Evolutionary conservation across 1,140 invertebrate species (phyloP).

Genomic region (Aphidius ervi): DNA sequence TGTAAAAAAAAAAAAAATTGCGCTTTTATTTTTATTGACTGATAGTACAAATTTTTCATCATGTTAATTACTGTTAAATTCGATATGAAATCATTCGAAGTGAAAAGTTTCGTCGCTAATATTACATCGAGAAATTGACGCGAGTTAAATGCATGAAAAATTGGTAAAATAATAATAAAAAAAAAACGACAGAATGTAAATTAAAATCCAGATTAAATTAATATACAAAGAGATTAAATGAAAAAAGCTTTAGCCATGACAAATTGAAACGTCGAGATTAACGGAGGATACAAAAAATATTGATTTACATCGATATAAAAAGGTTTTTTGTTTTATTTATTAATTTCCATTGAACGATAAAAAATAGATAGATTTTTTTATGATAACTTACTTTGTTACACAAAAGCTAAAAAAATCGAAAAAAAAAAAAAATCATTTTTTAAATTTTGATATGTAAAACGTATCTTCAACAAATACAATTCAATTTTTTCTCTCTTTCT

Average conservation of each 20-base stretch:
- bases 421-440: no score
- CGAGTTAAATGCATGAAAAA: no score
- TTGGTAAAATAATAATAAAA: not conserved
- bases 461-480: no score
- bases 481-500: not conserved
- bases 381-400: not conserved
- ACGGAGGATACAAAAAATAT: no score
- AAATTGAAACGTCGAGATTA: no score
- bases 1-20: no score
- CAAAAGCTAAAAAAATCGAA: no score
- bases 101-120: not conserved
- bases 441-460: no score
- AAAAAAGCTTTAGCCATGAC: no score
- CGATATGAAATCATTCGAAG: not conserved
- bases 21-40: conserved; percentile 25
- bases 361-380: conserved; percentile 12
- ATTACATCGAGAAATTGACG: not conserved
- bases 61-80: conserved; percentile 28
- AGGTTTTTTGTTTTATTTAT: conserved; percentile 1
- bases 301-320: not conserved
- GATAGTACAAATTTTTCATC: conserved; percentile 39
- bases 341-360: conserved; percentile 3
- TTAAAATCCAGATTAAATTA: no score
- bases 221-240: no score
- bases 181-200: not conserved